A percentile compares a stretch with the other conserved stretches of the same genome.
These are phyloP conservation scores for Cuniculus paca DNA, from an alignment of 2,797 vertebrate species.

Conservation along the genomic window DNA sequence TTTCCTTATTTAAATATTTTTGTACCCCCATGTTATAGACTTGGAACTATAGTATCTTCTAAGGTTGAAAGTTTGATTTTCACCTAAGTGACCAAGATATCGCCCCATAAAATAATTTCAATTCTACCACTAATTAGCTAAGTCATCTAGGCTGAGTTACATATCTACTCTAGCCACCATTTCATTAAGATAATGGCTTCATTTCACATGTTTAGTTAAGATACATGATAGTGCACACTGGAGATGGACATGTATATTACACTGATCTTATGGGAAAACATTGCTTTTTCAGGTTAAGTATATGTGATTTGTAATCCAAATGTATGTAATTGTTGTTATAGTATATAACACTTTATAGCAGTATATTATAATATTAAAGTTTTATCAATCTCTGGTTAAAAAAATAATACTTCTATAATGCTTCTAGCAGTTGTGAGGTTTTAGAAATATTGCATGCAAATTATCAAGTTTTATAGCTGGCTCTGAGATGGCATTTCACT, in stretches of 20 bases:
- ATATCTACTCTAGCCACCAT: not conserved
- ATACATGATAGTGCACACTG: not conserved
- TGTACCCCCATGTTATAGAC: not conserved
- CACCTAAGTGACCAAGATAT: not conserved
- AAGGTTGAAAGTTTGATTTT: not conserved
- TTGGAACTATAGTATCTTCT: not conserved
- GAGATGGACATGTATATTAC: not conserved
- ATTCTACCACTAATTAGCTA: not conserved
- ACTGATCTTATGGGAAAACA: not conserved
- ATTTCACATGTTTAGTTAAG: not conserved
- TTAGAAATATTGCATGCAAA: not conserved
- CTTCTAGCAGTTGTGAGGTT: not conserved
- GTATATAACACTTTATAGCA: not conserved
- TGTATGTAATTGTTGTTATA: not conserved
- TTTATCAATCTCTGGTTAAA: not conserved
- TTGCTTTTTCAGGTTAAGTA: not conserved
- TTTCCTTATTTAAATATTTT: conserved; percentile 23
- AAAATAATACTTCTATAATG: not conserved
- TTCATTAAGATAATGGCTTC: not conserved
- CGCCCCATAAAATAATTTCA: not conserved
- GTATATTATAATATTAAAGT: not conserved
- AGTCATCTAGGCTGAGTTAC: not conserved
- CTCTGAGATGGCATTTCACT: not conserved
- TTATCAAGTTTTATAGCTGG: not conserved
- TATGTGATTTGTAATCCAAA: not conserved